These are phyloP conservation scores for Cinclus mexicanus DNA, from an alignment of 2,113 vertebrate species.

Conservation along the genomic window DNA sequence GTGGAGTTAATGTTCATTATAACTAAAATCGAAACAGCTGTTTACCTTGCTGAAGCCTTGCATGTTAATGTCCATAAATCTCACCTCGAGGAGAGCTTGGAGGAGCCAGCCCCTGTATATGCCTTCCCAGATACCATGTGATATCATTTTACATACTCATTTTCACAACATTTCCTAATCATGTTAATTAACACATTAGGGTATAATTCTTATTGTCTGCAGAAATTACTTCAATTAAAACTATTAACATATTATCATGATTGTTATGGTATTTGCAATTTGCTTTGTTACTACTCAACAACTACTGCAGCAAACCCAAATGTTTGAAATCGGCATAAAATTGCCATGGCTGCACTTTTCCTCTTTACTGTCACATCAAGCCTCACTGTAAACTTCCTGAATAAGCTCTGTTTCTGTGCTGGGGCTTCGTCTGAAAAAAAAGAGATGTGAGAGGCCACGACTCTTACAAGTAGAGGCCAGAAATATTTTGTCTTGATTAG, in stretches of 20 bases:
- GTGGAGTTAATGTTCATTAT: slow-evolving; percentile 58
- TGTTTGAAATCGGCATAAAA: slow-evolving; percentile 13
- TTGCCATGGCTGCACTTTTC: neutral
- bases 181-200: slow-evolving; percentile 57
- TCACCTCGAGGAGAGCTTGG: neutral
- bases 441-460: neutral
- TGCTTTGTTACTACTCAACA: slow-evolving; percentile 31
- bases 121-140: neutral
- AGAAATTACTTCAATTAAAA: slow-evolving; percentile 64
- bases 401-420: neutral
- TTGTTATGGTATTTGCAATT: slow-evolving; percentile 38
- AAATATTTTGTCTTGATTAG: neutral
- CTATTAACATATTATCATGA: slow-evolving; percentile 49
- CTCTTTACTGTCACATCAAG: neutral
- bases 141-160: slow-evolving; percentile 4
- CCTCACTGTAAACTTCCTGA: neutral
- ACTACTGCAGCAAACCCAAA: neutral
- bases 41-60: slow-evolving; percentile 35
- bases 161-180: slow-evolving; percentile 39
- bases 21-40: slow-evolving; percentile 58
- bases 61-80: slow-evolving; percentile 34
- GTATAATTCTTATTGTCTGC: slow-evolving; percentile 61
- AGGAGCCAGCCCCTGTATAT: neutral
- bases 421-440: neutral
- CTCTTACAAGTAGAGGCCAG: neutral